Base-by-base conservation (phyloP, 2,113 vertebrate genomes). In the Benitochromis conjunctus region DNA sequence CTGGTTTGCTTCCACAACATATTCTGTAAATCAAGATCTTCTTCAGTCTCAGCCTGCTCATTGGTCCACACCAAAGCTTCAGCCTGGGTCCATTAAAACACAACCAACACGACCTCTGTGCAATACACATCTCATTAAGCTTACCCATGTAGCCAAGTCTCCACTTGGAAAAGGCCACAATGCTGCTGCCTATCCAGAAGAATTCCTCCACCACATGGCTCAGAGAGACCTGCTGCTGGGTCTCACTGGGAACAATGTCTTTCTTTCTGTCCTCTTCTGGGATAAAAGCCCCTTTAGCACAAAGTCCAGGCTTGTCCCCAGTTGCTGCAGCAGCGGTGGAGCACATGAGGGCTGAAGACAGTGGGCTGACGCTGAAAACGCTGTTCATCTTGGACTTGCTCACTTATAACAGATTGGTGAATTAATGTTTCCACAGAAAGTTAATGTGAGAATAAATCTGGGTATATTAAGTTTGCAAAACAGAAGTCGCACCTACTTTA, bases 61-160 rank as follows among this genome's bases (percentile, higher is more conserved):
- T 21, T 41, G n/a, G 34, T 66, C 62, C 34, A 66, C n/a, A 43
- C 60, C 31, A n/a, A 38, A 38, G 36, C 43, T 43, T 62, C 58
- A 62, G 9, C 5, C 10, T 13, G 10, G 34, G 34, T 64, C 21
- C 9, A 38, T 38, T 38, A n/a, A 64, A 64, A 64, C 34, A 64
- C 18, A 64, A 19, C 19, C 19, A 38, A 38, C 19, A 26, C 41
- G 26, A 26, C 12, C 21, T 46, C 21, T 71, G 14, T 26, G 10
- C 12, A 55, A 24, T 8, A 12, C 2, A 12, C 6, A 21, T 78
- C 9, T 43, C 14, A 53, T 43, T 14, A 34, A n/a, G 60, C 98
- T 98, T 97, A 99, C 98, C 98, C 91, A 97, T 92, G 21, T 94
- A 96, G 34, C 97, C 97, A 0, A 97, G 94, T 87, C 95, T 97